phyloP scores from a whole-genome alignment of 2,797 vertebrate genomes.

The Helostoma temminkii region DNA sequence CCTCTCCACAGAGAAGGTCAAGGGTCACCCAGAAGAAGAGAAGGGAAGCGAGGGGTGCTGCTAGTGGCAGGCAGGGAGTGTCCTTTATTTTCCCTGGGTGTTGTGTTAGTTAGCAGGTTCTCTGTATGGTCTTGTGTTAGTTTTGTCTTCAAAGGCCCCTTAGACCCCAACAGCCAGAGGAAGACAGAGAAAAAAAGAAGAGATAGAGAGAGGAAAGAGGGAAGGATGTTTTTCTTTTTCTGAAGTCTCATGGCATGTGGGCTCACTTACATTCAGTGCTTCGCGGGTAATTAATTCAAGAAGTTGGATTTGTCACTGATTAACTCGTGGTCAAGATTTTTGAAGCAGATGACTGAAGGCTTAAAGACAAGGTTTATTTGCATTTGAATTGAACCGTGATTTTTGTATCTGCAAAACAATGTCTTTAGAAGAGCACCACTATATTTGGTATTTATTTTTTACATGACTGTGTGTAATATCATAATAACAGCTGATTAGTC shows the following conservation, averaged over 20 bases:
- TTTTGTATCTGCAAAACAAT: neutral
- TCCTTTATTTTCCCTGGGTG: slow-evolving; percentile 30
- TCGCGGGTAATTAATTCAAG: slow-evolving; percentile 51
- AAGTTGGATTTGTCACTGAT: slow-evolving; percentile 37
- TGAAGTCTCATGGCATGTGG: slow-evolving; percentile 36
- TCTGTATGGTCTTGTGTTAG: neutral
- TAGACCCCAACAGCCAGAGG: neutral
- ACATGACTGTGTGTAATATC: no score
- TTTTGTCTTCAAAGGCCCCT: slow-evolving; percentile 25
- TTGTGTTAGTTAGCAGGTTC: slow-evolving; percentile 20
- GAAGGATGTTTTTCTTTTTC: slow-evolving; percentile 49
- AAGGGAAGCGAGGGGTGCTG: neutral
- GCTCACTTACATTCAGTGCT: slow-evolving; percentile 38
- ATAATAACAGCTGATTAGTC: neutral
- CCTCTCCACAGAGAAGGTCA: slow-evolving; percentile 64
- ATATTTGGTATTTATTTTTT: no score
- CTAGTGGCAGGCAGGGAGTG: slow-evolving; percentile 14
- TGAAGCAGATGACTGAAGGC: neutral
- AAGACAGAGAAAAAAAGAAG: neutral
- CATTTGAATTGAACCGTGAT: neutral
- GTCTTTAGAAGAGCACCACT: neutral
- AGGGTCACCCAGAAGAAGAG: slow-evolving; percentile 54
- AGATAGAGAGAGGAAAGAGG: neutral
- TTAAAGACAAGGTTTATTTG: neutral
- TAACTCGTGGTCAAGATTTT: slow-evolving; percentile 11